A percentile compares a stretch with the other conserved stretches of the same genome.
These are phyloP conservation scores for Hemaris fuciformis DNA, from an alignment of 2,888 invertebrate genomes.

Conservation along the genomic window DNA sequence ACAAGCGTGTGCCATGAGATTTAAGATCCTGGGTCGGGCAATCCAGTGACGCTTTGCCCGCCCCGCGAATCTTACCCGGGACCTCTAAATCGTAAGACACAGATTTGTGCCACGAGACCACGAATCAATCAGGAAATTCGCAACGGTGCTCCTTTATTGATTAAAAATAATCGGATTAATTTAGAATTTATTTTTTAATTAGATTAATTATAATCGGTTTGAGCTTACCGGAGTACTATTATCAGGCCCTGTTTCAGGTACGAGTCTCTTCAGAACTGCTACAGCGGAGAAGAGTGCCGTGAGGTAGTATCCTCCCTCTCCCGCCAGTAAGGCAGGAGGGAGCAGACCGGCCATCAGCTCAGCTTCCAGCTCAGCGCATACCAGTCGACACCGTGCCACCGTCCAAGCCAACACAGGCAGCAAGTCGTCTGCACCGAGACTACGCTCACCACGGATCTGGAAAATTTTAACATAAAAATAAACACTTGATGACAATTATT, in stretches of 20 bases:
- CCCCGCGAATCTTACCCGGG: too few relatives aligned
- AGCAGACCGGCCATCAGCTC: slow-evolving; percentile 98
- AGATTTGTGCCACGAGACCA: too few relatives aligned
- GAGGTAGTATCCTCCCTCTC: slow-evolving; percentile 97
- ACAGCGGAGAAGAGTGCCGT: slow-evolving; percentile 97
- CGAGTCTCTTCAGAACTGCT: slow-evolving; percentile 89
- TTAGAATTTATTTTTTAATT: too few relatives aligned
- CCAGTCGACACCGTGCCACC: slow-evolving; percentile 92
- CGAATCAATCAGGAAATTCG: too few relatives aligned
- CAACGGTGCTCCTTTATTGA: too few relatives aligned
- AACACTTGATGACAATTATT: too few relatives aligned
- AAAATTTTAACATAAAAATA: slow-evolving; percentile 14
- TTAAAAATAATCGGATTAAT: too few relatives aligned
- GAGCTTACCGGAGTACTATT: slow-evolving; percentile 64
- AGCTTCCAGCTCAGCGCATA: slow-evolving; percentile 96
- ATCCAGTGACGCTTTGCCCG: too few relatives aligned
- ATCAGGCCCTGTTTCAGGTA: slow-evolving; percentile 64
- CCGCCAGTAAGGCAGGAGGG: slow-evolving; percentile 93
- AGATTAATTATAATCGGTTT: not conserved
- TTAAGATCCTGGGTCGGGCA: too few relatives aligned
- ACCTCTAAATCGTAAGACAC: too few relatives aligned
- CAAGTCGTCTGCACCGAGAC: slow-evolving; percentile 93
- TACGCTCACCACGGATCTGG: slow-evolving; percentile 86
- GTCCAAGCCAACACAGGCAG: slow-evolving; percentile 96
- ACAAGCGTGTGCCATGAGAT: too few relatives aligned